phyloP scores from a whole-genome alignment of 2,888 invertebrate genomes.

The Tetranychus truncatus region DNA sequence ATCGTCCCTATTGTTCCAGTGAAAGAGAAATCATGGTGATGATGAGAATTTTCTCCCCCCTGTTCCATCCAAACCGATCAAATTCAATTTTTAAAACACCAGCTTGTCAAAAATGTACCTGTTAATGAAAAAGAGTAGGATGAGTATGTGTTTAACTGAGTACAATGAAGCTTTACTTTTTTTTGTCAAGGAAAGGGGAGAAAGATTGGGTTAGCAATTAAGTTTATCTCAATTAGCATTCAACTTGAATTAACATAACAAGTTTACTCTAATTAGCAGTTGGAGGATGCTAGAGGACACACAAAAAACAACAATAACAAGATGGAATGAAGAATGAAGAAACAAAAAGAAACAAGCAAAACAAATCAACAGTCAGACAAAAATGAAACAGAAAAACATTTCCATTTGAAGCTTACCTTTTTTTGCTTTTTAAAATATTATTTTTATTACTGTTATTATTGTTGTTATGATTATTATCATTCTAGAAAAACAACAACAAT shows the following conservation, averaged over 20 bases:
- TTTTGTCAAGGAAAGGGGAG: neutral
- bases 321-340: neutral
- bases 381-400: too few species aligned
- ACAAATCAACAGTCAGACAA: neutral
- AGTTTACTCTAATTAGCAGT: slow-evolving; percentile 1
- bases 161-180: neutral
- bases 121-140: too few species aligned
- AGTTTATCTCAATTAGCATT: neutral
- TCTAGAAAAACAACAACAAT: neutral
- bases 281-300: neutral
- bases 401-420: too few species aligned
- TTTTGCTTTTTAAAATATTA: too few species aligned
- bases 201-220: neutral
- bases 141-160: too few species aligned
- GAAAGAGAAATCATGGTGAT: neutral
- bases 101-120: too few species aligned
- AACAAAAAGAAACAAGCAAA: neutral
- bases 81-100: too few species aligned
- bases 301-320: neutral
- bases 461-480: too few species aligned
- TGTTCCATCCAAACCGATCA: too few species aligned
- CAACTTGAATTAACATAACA: neutral
- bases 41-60: too few species aligned
- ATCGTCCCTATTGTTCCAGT: neutral
- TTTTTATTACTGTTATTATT: too few species aligned